Conservation (phyloP, 92 coral and sea anemone genomes). For the Isaurus tuberculatus region DNA sequence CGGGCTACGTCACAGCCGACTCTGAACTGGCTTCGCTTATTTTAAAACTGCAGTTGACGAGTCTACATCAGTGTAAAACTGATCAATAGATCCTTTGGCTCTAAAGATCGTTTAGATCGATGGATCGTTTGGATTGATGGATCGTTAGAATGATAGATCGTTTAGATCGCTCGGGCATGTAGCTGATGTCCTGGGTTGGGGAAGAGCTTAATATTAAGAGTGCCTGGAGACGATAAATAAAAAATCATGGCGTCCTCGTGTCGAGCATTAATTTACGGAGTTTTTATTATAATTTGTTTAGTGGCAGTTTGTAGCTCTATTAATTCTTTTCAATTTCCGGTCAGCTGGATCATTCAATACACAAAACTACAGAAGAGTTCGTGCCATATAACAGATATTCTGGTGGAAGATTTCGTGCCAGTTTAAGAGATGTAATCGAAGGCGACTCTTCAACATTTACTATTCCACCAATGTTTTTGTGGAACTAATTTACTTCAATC, state of each 20-base stretch:
- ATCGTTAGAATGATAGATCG: too few relatives aligned
- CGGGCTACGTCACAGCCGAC: not conserved
- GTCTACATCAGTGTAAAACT: not conserved
- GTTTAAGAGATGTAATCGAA: not conserved
- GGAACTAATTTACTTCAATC: too few relatives aligned
- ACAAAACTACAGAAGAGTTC: not conserved
- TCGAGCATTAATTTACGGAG: too few relatives aligned
- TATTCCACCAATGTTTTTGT: constrained; percentile 49
- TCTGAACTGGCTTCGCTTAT: not conserved
- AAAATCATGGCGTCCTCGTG: too few relatives aligned
- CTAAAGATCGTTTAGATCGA: not conserved
- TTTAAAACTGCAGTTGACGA: too few relatives aligned
- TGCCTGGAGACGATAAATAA: too few relatives aligned
- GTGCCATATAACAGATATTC: not conserved
- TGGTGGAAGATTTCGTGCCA: not conserved
- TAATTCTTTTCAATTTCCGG: not conserved
- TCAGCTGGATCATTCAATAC: not conserved
- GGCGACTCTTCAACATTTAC: constrained; percentile 35
- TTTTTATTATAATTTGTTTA: too few relatives aligned
- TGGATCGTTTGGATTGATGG: not conserved
- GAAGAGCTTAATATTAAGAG: too few relatives aligned
- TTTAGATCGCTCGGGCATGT: too few relatives aligned
- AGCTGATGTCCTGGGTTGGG: too few relatives aligned
- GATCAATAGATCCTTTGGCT: not conserved
- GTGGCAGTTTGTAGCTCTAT: not conserved